phyloP scores from a whole-genome alignment of 2,888 invertebrate genomes.

The Dexiosoma caninum region DNA sequence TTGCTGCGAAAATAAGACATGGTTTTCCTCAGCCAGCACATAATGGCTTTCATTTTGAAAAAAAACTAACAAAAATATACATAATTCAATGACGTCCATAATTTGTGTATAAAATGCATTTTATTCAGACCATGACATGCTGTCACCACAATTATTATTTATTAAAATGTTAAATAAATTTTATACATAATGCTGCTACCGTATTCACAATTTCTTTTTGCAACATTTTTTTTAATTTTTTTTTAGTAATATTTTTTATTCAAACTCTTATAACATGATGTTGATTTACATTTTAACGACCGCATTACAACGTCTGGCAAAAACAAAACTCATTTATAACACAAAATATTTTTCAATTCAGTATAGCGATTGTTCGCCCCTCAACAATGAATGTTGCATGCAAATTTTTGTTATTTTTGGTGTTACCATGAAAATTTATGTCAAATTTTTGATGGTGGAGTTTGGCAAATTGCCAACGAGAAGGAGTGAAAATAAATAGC shows the following conservation, averaged over 20 bases:
- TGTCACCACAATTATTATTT: slow-evolving; percentile 7
- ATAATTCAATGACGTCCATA: too few species aligned
- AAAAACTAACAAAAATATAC: too few species aligned
- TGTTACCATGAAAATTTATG: neutral
- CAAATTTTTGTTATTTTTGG: slow-evolving; percentile 9
- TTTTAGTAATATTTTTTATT: neutral
- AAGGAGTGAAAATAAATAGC: neutral
- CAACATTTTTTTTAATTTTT: neutral
- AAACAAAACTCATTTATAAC: neutral
- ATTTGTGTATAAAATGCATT: too few species aligned
- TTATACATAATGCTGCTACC: neutral
- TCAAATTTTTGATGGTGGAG: slow-evolving; percentile 17
- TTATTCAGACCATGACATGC: neutral
- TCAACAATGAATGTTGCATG: neutral
- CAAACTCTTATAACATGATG: slow-evolving; percentile 31
- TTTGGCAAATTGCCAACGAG: slow-evolving; percentile 9
- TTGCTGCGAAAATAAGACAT: too few species aligned
- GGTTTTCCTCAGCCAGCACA: neutral
- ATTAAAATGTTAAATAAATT: neutral
- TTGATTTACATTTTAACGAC: slow-evolving; percentile 43
- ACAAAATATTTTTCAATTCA: neutral
- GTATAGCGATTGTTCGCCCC: neutral
- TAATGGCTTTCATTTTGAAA: neutral
- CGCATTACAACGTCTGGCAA: slow-evolving; percentile 26
- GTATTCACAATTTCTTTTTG: neutral